Conservation (phyloP, 2,888 invertebrate species). For the Drosophila monieri region DNA sequence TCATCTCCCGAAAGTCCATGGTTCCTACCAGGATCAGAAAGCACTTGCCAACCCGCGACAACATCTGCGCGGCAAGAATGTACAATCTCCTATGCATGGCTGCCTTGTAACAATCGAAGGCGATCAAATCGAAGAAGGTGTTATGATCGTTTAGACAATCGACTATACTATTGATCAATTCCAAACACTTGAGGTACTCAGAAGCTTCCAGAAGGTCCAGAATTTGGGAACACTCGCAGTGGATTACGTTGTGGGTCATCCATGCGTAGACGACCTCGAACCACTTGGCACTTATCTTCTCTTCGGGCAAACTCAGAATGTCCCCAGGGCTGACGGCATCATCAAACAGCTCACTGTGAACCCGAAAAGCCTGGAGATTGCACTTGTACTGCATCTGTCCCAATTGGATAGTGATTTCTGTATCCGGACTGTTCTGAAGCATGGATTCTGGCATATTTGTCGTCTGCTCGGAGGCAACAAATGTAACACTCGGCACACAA, state of each 20-base stretch:
- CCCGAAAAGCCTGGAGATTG: neutral
- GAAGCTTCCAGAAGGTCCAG: conserved; percentile 1
- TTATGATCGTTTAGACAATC: neutral
- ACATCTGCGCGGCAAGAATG: neutral
- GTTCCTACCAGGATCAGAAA: conserved; percentile 9
- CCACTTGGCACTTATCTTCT: neutral
- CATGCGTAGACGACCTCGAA: conserved; percentile 12
- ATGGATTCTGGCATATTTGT: neutral
- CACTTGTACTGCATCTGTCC: neutral
- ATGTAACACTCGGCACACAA: neutral
- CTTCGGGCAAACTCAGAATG: neutral
- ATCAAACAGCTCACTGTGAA: neutral
- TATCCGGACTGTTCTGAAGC: neutral
- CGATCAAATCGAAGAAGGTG: neutral
- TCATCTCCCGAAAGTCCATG: neutral
- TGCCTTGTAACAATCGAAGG: neutral
- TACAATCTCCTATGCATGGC: neutral
- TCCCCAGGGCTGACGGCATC: neutral
- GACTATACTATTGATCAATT: neutral
- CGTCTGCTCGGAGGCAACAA: neutral
- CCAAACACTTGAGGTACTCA: neutral
- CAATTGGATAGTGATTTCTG: neutral
- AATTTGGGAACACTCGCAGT: neutral
- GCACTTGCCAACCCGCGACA: conserved; percentile 1
- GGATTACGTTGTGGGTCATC: neutral